phyloP scores from a whole-genome alignment of 1,140 invertebrate genomes.

The Drosophila navojoa region DNA sequence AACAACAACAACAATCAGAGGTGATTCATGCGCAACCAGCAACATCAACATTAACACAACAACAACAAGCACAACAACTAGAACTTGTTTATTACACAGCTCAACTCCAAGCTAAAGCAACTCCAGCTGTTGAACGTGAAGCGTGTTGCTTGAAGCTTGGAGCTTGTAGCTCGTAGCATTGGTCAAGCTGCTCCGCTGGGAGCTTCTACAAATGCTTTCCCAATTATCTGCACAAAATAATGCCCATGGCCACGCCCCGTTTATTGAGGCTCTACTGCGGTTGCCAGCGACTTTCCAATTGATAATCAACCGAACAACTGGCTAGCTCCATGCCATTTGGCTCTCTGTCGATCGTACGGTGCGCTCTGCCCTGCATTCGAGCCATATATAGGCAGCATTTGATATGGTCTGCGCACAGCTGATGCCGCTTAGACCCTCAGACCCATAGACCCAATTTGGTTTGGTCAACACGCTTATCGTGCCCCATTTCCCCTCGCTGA shows the following conservation, averaged over 20 bases:
- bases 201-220: constrained; percentile 43
- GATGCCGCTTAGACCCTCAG: constrained; percentile 26
- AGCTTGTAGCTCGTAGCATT: constrained; percentile 4
- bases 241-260: constrained; percentile 57
- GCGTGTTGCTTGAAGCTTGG: background rate
- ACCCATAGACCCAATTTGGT: constrained; percentile 58
- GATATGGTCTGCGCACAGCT: constrained; percentile 51
- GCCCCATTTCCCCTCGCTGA: constrained; percentile 19
- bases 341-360: constrained; percentile 4
- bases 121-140: constrained; percentile 28
- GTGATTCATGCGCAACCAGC: constrained; percentile 75
- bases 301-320: constrained; percentile 46
- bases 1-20: constrained; percentile 38
- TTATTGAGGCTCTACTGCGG: constrained; percentile 60
- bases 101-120: constrained; percentile 25
- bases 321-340: constrained; percentile 36
- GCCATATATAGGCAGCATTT: constrained; percentile 13
- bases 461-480: constrained; percentile 70
- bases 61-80: constrained; percentile 12
- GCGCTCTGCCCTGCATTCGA: background rate
- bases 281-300: constrained; percentile 69
- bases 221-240: constrained; percentile 41
- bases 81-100: constrained; percentile 51
- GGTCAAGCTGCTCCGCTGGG: constrained; percentile 11
- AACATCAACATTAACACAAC: constrained; percentile 24